A percentile compares a stretch with the other conserved stretches of the same genome.
These are phyloP conservation scores for Lutjanus erythropterus DNA, from an alignment of 2,113 vertebrate genomes.

Conservation along the genomic window DNA sequence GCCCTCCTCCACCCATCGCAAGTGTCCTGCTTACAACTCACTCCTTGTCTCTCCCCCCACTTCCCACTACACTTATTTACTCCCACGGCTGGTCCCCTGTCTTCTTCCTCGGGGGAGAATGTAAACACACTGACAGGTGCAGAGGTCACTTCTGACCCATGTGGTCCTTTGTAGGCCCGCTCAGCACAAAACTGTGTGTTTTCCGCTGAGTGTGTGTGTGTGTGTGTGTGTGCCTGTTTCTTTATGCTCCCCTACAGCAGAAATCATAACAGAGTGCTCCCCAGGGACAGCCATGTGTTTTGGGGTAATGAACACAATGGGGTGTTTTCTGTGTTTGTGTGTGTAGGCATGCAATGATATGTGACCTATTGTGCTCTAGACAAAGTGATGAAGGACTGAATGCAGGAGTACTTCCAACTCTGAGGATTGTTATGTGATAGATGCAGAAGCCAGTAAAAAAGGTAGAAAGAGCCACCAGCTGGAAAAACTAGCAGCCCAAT, in stretches of 20 bases:
- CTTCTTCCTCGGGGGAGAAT: constrained; percentile 49
- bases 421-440: constrained; percentile 3
- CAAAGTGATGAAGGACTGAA: constrained; percentile 59
- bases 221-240: constrained; percentile 39
- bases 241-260: constrained; percentile 60
- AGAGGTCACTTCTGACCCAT: constrained; percentile 62
- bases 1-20: constrained; percentile 26
- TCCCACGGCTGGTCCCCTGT: constrained; percentile 44
- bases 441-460: constrained; percentile 13
- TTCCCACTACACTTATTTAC: constrained; percentile 49
- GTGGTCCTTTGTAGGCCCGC: constrained; percentile 54
- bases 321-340: constrained; percentile 69
- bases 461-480: background rate
- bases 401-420: constrained; percentile 54
- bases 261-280: constrained; percentile 66
- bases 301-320: constrained; percentile 60
- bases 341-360: constrained; percentile 51
- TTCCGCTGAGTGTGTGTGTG: constrained; percentile 23
- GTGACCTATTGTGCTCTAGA: constrained; percentile 68
- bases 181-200: constrained; percentile 47
- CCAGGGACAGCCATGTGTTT: constrained; percentile 66
- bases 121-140: constrained; percentile 80
- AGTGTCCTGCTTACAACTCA: constrained; percentile 19
- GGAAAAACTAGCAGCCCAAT: background rate
- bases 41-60: constrained; percentile 17